Evolutionary conservation across 37 sponge, comb jelly and placozoan species (phyloP).

Genomic region (Bolinopsis microptera): DNA sequence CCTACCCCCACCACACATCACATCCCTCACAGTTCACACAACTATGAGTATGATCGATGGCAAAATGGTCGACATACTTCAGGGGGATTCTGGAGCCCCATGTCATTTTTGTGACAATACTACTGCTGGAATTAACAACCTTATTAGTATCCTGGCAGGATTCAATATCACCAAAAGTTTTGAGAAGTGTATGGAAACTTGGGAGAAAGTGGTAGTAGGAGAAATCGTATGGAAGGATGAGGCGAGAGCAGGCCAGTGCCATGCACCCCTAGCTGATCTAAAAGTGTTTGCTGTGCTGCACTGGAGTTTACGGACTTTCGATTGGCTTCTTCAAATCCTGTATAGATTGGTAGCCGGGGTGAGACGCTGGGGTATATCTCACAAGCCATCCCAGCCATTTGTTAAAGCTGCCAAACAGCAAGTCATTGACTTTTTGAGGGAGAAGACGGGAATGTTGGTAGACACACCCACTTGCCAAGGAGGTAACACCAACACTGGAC

Average conservation of each 20-base stretch:
- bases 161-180: background rate
- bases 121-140: background rate
- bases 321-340: background rate
- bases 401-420: background rate
- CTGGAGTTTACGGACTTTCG: background rate
- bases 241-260: background rate
- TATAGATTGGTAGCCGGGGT: background rate
- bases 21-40: background rate
- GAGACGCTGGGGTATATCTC: background rate
- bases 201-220: background rate
- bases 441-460: background rate
- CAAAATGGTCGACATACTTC: background rate
- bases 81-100: background rate
- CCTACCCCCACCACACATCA: background rate
- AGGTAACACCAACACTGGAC: background rate
- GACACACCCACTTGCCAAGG: background rate
- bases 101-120: background rate
- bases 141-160: background rate
- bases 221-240: background rate
- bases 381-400: background rate
- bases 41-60: background rate
- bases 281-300: background rate
- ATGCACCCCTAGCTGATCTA: background rate
- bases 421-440: background rate
- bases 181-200: background rate